Evolutionary conservation across 2,797 vertebrate species (phyloP).

Genomic region (Siniperca scherzeri): DNA sequence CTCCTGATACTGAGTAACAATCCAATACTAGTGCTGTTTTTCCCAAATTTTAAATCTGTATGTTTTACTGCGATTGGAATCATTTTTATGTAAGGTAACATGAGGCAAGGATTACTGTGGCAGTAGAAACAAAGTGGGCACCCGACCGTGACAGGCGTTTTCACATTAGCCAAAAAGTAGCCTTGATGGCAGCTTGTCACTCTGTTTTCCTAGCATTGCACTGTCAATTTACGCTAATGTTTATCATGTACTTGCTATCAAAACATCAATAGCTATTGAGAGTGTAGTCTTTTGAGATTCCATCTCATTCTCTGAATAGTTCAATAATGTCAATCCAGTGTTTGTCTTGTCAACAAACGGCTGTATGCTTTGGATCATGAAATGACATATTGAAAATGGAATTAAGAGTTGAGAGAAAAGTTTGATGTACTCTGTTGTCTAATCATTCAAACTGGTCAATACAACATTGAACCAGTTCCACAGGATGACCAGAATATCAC

Average conservation of each 20-base stretch:
- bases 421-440: slow-evolving; percentile 15
- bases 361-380: slow-evolving; percentile 9
- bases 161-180: too few relatives aligned
- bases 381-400: slow-evolving; percentile 49
- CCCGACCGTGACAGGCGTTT: background rate
- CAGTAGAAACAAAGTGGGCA: background rate
- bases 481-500: slow-evolving; percentile 41
- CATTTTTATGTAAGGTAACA: background rate
- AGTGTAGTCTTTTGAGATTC: slow-evolving; percentile 3
- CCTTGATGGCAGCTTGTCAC: slow-evolving; percentile 43
- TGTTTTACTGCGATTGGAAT: background rate
- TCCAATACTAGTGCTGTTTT: background rate
- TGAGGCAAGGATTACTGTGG: background rate
- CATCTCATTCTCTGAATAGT: slow-evolving; percentile 3
- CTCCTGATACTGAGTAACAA: background rate
- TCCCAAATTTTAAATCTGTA: background rate
- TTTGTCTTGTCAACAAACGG: slow-evolving; percentile 23
- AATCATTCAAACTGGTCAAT: slow-evolving; percentile 56
- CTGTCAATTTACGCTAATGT: slow-evolving; percentile 27
- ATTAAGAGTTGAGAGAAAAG: slow-evolving; percentile 44
- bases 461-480: slow-evolving; percentile 25
- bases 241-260: slow-evolving; percentile 27
- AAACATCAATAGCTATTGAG: slow-evolving; percentile 38
- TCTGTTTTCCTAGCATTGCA: slow-evolving; percentile 5
- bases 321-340: slow-evolving; percentile 45